A percentile compares a stretch with the other conserved stretches of the same genome.
phyloP scores from a whole-genome alignment of 2,113 vertebrate genomes.

The Coturnix japonica region DNA sequence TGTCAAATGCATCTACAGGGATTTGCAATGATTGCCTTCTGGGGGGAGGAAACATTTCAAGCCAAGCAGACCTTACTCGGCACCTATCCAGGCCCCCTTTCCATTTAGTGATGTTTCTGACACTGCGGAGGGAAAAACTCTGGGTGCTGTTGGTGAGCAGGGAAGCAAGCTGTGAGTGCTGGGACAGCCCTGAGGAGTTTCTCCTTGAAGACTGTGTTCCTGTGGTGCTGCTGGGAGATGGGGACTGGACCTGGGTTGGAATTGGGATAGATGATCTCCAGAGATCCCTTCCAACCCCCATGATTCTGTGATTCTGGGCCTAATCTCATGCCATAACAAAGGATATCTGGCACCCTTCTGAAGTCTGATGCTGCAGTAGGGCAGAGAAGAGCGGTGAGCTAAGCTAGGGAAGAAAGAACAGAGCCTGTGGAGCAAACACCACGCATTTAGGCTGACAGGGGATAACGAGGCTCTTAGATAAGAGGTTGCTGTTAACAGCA shows the following conservation, averaged over 20 bases:
- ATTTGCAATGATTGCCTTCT: background rate
- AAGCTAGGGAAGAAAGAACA: background rate
- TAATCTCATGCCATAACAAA: conserved; percentile 7
- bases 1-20: background rate
- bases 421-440: conserved; percentile 25
- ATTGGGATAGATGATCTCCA: background rate
- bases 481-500: conserved; percentile 25
- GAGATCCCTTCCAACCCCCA: background rate
- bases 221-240: background rate
- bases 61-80: background rate
- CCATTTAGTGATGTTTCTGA: background rate
- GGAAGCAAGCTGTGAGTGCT: background rate
- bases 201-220: background rate
- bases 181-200: background rate
- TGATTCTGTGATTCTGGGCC: background rate
- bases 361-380: background rate
- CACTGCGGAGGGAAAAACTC: background rate
- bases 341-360: conserved; percentile 20
- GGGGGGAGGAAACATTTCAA: background rate
- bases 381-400: background rate
- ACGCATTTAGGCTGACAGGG: conserved; percentile 1
- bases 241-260: background rate
- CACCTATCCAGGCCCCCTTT: background rate
- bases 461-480: conserved; percentile 48
- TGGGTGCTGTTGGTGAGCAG: background rate